These are phyloP conservation scores for Chelonus insularis DNA, from an alignment of 1,140 invertebrate species.

Conservation along the genomic window DNA sequence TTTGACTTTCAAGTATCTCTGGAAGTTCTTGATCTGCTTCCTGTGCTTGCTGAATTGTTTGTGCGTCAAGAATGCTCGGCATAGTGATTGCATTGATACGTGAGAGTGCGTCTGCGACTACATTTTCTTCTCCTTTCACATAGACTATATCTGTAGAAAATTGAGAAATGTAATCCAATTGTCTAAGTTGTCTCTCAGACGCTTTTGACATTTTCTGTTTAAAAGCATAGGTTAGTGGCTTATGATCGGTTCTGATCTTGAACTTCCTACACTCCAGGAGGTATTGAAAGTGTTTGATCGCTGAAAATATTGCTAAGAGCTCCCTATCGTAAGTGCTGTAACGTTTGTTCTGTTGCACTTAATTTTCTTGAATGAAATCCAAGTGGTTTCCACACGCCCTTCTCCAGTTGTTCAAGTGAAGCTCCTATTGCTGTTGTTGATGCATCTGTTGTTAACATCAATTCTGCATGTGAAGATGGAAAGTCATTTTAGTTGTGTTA, in stretches of 20 bases:
- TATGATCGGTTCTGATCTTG: slow-evolving; percentile 31
- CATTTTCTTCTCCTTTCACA: no score
- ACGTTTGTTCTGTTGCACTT: slow-evolving; percentile 15
- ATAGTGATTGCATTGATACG: slow-evolving; percentile 27
- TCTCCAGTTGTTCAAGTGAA: no score
- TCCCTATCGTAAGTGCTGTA: no score
- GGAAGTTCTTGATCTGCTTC: slow-evolving; percentile 30
- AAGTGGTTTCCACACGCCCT: no score
- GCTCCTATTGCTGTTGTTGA: slow-evolving; percentile 27
- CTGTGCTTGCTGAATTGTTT: slow-evolving; percentile 33
- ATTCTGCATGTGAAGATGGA: not conserved
- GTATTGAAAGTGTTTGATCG: slow-evolving; percentile 30
- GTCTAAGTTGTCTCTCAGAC: slow-evolving; percentile 20
- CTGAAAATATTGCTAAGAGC: slow-evolving; percentile 36
- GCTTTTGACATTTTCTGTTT: slow-evolving; percentile 13
- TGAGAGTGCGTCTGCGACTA: slow-evolving; percentile 39
- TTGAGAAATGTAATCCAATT: no score
- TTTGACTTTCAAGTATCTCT: slow-evolving; percentile 6
- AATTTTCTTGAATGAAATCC: no score
- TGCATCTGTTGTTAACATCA: slow-evolving; percentile 7
- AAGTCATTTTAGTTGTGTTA: not conserved
- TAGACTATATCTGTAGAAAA: no score
- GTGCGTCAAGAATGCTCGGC: slow-evolving; percentile 21
- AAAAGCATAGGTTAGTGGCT: slow-evolving; percentile 35
- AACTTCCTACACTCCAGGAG: not conserved